Evolutionary conservation across 2,888 invertebrate genomes (phyloP), one percentile per base, ranked within the genome.

Genomic region (Cacoxenus indagator): DNA sequence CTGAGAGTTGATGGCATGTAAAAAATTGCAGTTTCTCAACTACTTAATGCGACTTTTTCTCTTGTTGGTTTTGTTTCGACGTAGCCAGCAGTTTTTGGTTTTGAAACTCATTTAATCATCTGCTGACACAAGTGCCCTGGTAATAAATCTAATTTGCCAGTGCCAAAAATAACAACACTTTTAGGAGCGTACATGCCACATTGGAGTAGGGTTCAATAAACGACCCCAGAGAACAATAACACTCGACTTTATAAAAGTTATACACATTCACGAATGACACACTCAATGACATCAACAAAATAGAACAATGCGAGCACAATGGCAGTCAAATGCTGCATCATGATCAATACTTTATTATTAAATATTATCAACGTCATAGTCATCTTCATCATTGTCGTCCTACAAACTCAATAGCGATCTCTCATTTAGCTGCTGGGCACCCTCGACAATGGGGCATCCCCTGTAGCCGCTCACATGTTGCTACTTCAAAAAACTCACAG

Each of bases 81-180:
- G n/a, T n/a, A n/a, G n/a, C n/a, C n/a, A n/a, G n/a, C n/a, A n/a
- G n/a, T n/a, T n/a, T n/a, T n/a, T n/a, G n/a, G n/a, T n/a, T n/a
- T n/a, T n/a, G n/a, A n/a, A n/a, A n/a, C n/a, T n/a, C n/a, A n/a
- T n/a, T n/a, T n/a, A n/a, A n/a, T n/a, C n/a, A n/a, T n/a, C n/a
- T n/a, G n/a, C n/a, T n/a, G n/a, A n/a, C n/a, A 62, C 45, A 37
- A 62, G 37, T 43, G 24, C 24, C 45, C 43, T 62, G 65, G 59
- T 76, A 77, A 78, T 81, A 78, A 78, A 78, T 78, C 75, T 67
- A 72, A 81, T 77, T 77, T 76, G 65, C 73, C n/a, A n/a, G n/a
- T n/a, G n/a, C n/a, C n/a, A n/a, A n/a, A n/a, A n/a, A n/a, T n/a
- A n/a, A n/a, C n/a, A n/a, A n/a, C n/a, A n/a, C n/a, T n/a, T n/a